A percentile compares a stretch with the other conserved stretches of the same genome.
phyloP scores from a whole-genome alignment of 2,888 invertebrate species.

The Laspeyria flexula region DNA sequence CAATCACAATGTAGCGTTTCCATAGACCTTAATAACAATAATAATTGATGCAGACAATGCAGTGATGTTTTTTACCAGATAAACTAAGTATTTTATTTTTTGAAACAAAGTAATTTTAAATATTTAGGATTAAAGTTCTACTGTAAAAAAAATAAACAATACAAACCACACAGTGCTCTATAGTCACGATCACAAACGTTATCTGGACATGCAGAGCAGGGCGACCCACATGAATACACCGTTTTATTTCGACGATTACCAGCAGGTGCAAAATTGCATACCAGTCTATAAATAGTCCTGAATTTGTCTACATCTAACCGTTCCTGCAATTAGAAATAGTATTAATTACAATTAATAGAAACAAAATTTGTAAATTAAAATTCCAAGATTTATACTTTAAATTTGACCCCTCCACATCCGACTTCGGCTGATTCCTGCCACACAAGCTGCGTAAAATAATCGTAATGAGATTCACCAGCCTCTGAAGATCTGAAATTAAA shows the following conservation, averaged over 20 bases:
- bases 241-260: constrained; percentile 62
- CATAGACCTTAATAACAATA: no score
- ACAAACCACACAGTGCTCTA: constrained; percentile 65
- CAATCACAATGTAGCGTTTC: no score
- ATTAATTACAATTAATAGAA: no score
- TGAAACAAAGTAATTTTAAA: no score
- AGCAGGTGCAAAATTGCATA: constrained; percentile 75
- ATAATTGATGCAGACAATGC: no score
- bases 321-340: constrained; percentile 48
- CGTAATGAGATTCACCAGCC: constrained; percentile 58
- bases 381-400: constrained; percentile 54
- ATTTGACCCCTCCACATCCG: constrained; percentile 75
- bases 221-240: constrained; percentile 63
- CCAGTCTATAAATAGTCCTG: constrained; percentile 68
- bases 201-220: constrained; percentile 66
- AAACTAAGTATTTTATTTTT: no score
- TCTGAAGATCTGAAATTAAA: constrained; percentile 54
- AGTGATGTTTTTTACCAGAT: no score
- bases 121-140: no score
- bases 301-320: constrained; percentile 44
- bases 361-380: no score
- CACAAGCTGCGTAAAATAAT: constrained; percentile 76
- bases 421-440: constrained; percentile 71
- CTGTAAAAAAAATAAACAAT: no score
- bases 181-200: constrained; percentile 57